phyloP scores from a whole-genome alignment of 2,113 vertebrate genomes.

The Pachypanchax playfairii region DNA sequence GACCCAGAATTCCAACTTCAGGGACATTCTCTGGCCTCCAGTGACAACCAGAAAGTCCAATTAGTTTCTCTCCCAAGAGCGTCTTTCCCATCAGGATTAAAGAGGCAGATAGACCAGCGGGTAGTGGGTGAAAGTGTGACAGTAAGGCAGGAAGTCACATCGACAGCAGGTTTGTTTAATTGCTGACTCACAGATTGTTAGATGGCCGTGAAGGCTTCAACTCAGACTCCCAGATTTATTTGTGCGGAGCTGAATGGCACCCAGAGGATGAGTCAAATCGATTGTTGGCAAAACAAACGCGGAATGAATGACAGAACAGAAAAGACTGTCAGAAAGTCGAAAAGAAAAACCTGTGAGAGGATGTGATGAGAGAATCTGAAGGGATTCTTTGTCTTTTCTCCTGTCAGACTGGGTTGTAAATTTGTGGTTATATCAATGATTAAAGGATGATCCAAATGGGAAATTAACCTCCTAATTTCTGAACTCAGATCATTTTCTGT shows the following conservation, averaged over 20 bases:
- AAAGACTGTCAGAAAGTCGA: not conserved
- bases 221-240: conserved; percentile 31
- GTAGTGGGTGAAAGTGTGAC: conserved; percentile 28
- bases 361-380: not conserved
- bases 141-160: conserved; percentile 39
- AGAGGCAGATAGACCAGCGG: conserved; percentile 11
- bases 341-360: not conserved
- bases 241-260: conserved; percentile 15
- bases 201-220: not conserved
- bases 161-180: conserved; percentile 3
- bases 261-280: conserved; percentile 14
- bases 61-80: not conserved
- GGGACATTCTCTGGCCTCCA: too few relatives aligned
- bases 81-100: not conserved
- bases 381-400: too few relatives aligned
- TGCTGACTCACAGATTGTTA: conserved; percentile 37
- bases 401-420: too few relatives aligned
- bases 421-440: too few relatives aligned
- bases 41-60: too few relatives aligned
- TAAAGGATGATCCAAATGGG: too few relatives aligned
- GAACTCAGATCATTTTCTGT: too few relatives aligned
- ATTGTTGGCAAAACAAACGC: not conserved
- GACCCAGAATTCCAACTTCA: too few relatives aligned
- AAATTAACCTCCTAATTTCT: too few relatives aligned
- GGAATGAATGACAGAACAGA: not conserved